Percentiles rank a stretch among this genome's conserved stretches.
Evolutionary conservation across 2,797 vertebrate genomes (phyloP).

Genomic region (Poecilia gillii): DNA sequence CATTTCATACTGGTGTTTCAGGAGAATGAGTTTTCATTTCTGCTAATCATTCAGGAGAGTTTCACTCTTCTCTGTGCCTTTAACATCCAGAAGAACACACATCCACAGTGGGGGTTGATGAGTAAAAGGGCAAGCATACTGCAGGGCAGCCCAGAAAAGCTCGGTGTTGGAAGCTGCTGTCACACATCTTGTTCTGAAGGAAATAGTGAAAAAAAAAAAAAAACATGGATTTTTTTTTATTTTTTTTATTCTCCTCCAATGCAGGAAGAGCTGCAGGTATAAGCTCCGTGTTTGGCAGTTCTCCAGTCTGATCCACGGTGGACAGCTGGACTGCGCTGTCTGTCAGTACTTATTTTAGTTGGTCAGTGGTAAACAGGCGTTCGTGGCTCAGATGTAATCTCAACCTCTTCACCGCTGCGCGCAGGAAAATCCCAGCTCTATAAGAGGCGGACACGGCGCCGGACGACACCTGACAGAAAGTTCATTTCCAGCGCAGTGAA

Average conservation of each 20-base stretch:
- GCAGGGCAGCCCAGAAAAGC: conserved; percentile 12
- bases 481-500: conserved; percentile 40
- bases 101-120: conserved; percentile 10
- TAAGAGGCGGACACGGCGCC: conserved; percentile 18
- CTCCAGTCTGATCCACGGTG: conserved; percentile 18
- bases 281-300: conserved; percentile 15
- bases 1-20: neutral
- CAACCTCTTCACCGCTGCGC: conserved; percentile 21
- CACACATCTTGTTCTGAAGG: conserved; percentile 15
- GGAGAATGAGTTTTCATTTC: neutral
- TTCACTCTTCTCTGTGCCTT: conserved; percentile 24
- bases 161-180: conserved; percentile 7
- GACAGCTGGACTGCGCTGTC: conserved; percentile 22
- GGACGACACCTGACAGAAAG: conserved; percentile 27
- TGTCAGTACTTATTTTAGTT: conserved; percentile 51
- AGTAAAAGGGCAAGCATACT: conserved; percentile 13
- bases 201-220: neutral
- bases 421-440: conserved; percentile 40
- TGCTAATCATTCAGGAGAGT: neutral
- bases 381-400: conserved; percentile 41
- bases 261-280: conserved; percentile 9
- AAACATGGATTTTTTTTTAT: neutral
- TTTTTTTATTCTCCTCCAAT: neutral
- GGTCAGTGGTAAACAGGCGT: conserved; percentile 36
- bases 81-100: conserved; percentile 42